Evolutionary conservation across 1,140 invertebrate species (phyloP).

Genomic region (Grapholita molesta): DNA sequence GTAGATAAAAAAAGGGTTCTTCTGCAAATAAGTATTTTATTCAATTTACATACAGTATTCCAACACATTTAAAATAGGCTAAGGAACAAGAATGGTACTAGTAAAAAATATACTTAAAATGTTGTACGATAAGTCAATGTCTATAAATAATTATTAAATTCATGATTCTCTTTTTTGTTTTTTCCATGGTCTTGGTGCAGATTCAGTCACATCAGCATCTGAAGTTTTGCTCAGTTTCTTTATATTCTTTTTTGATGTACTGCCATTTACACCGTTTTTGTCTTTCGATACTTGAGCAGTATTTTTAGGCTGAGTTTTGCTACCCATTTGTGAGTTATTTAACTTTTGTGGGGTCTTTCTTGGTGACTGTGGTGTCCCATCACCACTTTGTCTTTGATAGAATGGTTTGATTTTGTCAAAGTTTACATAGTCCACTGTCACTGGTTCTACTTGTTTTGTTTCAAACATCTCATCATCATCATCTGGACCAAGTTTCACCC

Average conservation of each 20-base stretch:
- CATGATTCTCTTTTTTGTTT: slow-evolving; percentile 38
- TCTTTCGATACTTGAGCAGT: slow-evolving; percentile 21
- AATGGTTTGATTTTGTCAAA: slow-evolving; percentile 64
- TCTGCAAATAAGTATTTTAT: not conserved
- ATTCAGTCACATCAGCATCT: slow-evolving; percentile 34
- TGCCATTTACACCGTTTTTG: slow-evolving; percentile 31
- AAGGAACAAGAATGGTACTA: not conserved
- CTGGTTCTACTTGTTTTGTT: slow-evolving; percentile 35
- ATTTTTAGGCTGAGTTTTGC: slow-evolving; percentile 29
- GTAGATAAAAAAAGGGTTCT: not conserved
- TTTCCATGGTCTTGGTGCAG: slow-evolving; percentile 32
- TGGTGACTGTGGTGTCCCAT: slow-evolving; percentile 32
- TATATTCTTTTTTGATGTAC: slow-evolving; percentile 38
- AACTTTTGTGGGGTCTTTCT: slow-evolving; percentile 29
- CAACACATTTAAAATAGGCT: not conserved
- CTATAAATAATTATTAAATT: not conserved
- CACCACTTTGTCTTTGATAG: slow-evolving; percentile 37
- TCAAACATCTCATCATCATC: slow-evolving; percentile 46
- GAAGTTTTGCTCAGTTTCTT: slow-evolving; percentile 42
- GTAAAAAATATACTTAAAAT: not conserved
- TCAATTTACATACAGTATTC: not conserved
- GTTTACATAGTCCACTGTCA: slow-evolving; percentile 55
- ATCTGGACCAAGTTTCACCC: slow-evolving; percentile 40
- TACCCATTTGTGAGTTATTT: not conserved
- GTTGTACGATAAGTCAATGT: not conserved